Base-by-base conservation (phyloP, 2,113 vertebrate species). In the Hippocampus abdominalis region DNA sequence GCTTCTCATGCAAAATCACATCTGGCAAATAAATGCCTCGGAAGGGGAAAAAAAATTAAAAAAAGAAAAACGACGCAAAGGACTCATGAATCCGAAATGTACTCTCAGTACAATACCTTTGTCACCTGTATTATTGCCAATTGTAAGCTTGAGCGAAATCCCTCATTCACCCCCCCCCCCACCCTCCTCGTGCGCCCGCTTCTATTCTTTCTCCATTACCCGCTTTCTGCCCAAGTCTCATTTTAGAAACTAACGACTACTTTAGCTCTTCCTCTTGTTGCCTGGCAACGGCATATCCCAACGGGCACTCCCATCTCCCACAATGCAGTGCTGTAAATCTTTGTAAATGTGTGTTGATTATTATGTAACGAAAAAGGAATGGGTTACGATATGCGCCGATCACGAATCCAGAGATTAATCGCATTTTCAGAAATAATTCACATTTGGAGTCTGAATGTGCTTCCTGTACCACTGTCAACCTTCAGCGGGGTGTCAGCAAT, bases 271-370 rank as follows among this genome's bases (percentile, higher is more conserved):
- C 75, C 79, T 84, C 84, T 84, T 82, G 82, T 87, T 89, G 86
- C 88, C 80, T 86, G 84, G 88, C 86, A 88, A 91, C 83, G 80
- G 68, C 74, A 83, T 88, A 82, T 85, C 84, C 86, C 76, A 16
- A 80, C 68, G 77, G 85, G 86, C 80, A 85, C 82, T 90, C 86
- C 81, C 85, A 78, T 90, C 84, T 89, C 89, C 88, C 84, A 91
- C 79, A 85, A 90, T 91, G 86, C 89, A 89, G 86, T 91, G 83
- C 91, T 95, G 95, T 93, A 94, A 94, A 96, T 94, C 94, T 95
- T 91, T 95, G 94, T 95, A 94, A 93, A 94, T 93, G 89, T 92
- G 87, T 93, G 83, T 91, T 90, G 90, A 84, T 94, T 94, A 83
- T 92, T 91, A 75, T 93, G 90, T 86, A 76, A 81, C 85, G 80